A percentile compares a stretch with the other conserved stretches of the same genome.
Evolutionary conservation across 2,113 vertebrate genomes (phyloP).

Genomic region (Strix uralensis): DNA sequence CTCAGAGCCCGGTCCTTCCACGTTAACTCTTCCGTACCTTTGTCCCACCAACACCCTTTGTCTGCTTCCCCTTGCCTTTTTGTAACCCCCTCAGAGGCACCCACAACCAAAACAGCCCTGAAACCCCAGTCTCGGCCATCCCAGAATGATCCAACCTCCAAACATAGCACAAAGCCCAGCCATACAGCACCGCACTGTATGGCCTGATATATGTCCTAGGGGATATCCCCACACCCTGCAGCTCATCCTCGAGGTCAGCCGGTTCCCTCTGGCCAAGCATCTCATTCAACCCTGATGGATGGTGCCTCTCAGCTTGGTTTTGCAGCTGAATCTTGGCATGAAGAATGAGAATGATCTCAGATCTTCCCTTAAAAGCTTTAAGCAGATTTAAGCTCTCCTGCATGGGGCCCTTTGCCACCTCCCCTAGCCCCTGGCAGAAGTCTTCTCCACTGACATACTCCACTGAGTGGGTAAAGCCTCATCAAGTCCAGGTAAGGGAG

Average conservation of each 20-base stretch:
- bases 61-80: rapidly evolving
- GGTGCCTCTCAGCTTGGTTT: neutral
- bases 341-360: neutral
- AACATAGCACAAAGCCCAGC: neutral
- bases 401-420: neutral
- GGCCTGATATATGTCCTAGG: neutral
- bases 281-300: rapidly evolving
- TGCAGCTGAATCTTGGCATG: rapidly evolving
- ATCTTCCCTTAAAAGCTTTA: neutral
- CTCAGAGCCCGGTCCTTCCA: neutral
- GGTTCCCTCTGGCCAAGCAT: neutral
- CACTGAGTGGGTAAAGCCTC: neutral
- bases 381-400: neutral
- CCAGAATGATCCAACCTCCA: neutral
- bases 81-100: rapidly evolving
- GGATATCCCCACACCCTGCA: neutral
- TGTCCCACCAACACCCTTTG: neutral
- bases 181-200: rapidly evolving
- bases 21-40: neutral
- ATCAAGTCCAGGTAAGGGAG: neutral
- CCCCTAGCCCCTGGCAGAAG: neutral
- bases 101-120: neutral
- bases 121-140: rapidly evolving
- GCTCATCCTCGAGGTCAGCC: neutral
- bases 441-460: neutral